Base-by-base conservation (phyloP, 2,888 invertebrate genomes). In the Thera britannica region DNA sequence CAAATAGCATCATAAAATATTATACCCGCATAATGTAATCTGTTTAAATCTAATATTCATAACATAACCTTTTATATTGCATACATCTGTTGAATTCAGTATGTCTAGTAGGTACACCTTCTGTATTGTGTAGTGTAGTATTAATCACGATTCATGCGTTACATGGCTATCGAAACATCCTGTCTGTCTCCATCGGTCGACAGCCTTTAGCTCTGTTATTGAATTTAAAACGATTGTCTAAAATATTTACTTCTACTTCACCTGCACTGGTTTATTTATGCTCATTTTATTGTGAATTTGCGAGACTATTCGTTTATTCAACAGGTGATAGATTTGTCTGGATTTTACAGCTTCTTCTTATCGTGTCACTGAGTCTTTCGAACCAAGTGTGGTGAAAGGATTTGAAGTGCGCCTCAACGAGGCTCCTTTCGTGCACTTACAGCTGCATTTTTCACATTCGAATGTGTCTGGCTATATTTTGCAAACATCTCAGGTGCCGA, bases 1-100 rank as follows among this genome's bases (percentile, higher is more conserved):
- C 51, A 23, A 51, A 12, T 51, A 12, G 51, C 52, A 54, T 54
- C 52, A 9, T 56, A 56, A 56, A 56, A 44, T 65, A 52, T 44
- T 69, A 58, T 48, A 55, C 23, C 36, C 34, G 11, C 35, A 44
- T 62, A 59, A 52, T 70, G 60, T 54, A 62, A 68, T 70, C 55
- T 57, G 55, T 35, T 48, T 62, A 23, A 62, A 69, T 74, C 52
- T 57, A 70, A 65, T 70, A 71, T 72, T 70, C 70, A 74, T 72
- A 36, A 60, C n/a, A n/a, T 56, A 56, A 56, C 41, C n/a, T 56
- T 7, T n/a, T 55, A 38, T 38, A 8, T 62, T 41, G 35, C 51
- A 44, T 41, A 57, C 6, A 58, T 48, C 51, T 55, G 56, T 65
- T 7, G 52, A 59, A 56, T 51, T 46, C 9, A 9, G 44, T 46